Percentiles rank a stretch among this genome's conserved stretches.
phyloP scores from a whole-genome alignment of 2,113 vertebrate species.

The human region GRCh38 chr6:25359501-25360000 shows the following conservation, averaged over 20 bases:
- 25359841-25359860: background rate
- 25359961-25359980: background rate
- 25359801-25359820: background rate
- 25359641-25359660: background rate
- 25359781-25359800: background rate
- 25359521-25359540: background rate
- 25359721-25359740: background rate
- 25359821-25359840: background rate
- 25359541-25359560: background rate
- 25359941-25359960: background rate
- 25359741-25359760: background rate
- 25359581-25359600: background rate
- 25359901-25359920: background rate
- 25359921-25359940: background rate
- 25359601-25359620: background rate
- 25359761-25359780: background rate
- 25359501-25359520: background rate
- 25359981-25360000: background rate
- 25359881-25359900: background rate
- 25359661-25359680: background rate
- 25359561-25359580: constrained; percentile 6
- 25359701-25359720: background rate
- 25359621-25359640: background rate
- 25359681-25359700: background rate
- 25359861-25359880: background rate